Evolutionary conservation across 2,797 vertebrate species (phyloP).

Genomic region (Xenops minutus): DNA sequence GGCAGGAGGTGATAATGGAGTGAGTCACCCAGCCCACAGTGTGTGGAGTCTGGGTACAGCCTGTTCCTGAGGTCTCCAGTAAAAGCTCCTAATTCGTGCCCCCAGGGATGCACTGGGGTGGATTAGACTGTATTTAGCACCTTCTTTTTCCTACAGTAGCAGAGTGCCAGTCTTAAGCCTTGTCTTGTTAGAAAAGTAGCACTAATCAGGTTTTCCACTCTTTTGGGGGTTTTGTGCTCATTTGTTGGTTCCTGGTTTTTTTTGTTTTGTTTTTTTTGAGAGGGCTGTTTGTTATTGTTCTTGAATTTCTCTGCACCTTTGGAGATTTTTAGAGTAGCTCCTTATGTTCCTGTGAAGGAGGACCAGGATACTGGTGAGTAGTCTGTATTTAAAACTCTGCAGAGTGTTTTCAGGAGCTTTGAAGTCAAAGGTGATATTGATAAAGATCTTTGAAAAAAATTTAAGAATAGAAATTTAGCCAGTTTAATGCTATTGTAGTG

Average conservation of each 20-base stretch:
- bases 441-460: not conserved
- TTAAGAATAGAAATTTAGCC: not conserved
- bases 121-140: not conserved
- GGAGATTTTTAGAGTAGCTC: not conserved
- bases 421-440: not conserved
- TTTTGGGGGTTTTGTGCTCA: not conserved
- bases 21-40: not conserved
- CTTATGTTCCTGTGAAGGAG: not conserved
- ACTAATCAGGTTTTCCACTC: not conserved
- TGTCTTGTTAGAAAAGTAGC: not conserved
- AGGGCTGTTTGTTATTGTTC: not conserved
- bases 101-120: accelerated
- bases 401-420: not conserved
- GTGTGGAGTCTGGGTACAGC: not conserved
- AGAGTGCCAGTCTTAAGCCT: not conserved
- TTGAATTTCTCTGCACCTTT: not conserved
- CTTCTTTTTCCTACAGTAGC: not conserved
- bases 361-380: not conserved
- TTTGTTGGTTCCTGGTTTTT: not conserved
- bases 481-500: not conserved
- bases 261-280: not conserved
- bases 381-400: not conserved
- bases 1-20: not conserved
- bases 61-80: not conserved
- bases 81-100: not conserved